These are phyloP conservation scores for Podiceps cristatus DNA, from an alignment of 2,113 vertebrate species.

Conservation along the genomic window DNA sequence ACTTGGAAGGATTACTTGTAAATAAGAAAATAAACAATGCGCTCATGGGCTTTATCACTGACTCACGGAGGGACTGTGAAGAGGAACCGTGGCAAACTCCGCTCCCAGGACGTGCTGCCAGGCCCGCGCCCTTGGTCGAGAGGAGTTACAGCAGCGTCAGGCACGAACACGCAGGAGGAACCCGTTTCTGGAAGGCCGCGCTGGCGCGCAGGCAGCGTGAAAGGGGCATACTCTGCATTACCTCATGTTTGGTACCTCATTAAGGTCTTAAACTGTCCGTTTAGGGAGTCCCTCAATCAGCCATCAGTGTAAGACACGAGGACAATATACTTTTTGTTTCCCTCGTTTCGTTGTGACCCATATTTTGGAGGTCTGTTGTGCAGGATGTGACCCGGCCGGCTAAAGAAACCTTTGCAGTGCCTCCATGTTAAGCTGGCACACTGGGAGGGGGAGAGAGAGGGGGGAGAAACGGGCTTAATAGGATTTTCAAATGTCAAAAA, in stretches of 20 bases:
- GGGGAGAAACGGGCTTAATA: not conserved
- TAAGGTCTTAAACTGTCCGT: not conserved
- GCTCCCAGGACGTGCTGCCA: not conserved
- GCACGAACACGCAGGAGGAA: not conserved
- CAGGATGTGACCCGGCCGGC: slow-evolving; percentile 5
- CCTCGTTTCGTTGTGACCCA: not conserved
- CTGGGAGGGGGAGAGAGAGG: not conserved
- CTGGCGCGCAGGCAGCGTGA: not conserved
- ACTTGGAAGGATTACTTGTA: not conserved
- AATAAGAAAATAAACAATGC: not conserved
- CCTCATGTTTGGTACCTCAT: slow-evolving; percentile 13
- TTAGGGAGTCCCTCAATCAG: slow-evolving; percentile 33
- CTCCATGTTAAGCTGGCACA: not conserved
- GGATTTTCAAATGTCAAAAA: slow-evolving; percentile 54
- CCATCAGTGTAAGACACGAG: not conserved
- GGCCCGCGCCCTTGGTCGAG: not conserved
- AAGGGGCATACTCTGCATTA: not conserved
- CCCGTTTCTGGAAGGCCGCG: not conserved
- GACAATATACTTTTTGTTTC: slow-evolving; percentile 7
- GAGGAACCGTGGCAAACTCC: not conserved
- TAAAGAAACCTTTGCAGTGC: not conserved
- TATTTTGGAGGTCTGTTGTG: slow-evolving; percentile 6
- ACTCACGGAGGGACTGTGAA: not conserved
- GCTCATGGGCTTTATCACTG: not conserved
- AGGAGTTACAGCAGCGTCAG: not conserved